Percentiles rank a stretch among this genome's conserved stretches.
Evolutionary conservation across 2,113 vertebrate genomes (phyloP).

Genomic region (Oryzias woworae): DNA sequence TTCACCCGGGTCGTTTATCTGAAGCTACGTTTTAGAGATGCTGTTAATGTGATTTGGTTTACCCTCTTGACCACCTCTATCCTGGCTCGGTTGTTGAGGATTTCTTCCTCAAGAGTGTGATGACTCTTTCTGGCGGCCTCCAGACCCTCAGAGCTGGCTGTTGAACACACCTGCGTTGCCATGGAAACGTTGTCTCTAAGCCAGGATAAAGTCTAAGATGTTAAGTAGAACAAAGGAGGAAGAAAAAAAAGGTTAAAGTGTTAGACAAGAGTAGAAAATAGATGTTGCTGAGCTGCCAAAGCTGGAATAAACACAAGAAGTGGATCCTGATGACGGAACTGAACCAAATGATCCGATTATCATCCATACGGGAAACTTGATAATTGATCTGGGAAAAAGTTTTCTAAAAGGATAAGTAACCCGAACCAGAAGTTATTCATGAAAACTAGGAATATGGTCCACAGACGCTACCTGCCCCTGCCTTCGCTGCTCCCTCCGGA

Average conservation of each 20-base stretch:
- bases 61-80: slow-evolving; percentile 75
- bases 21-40: slow-evolving; percentile 23
- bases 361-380: not conserved
- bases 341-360: not conserved
- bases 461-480: too few species aligned
- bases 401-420: slow-evolving; percentile 19
- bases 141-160: slow-evolving; percentile 45
- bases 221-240: slow-evolving; percentile 1
- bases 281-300: slow-evolving; percentile 7
- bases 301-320: slow-evolving; percentile 8
- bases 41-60: slow-evolving; percentile 30
- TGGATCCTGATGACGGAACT: not conserved
- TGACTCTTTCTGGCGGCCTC: slow-evolving; percentile 65
- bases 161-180: slow-evolving; percentile 55
- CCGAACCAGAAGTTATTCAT: slow-evolving; percentile 22
- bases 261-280: not conserved
- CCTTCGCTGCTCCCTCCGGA: too few species aligned
- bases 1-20: slow-evolving; percentile 12
- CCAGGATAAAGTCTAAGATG: slow-evolving; percentile 76
- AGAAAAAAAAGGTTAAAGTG: not conserved
- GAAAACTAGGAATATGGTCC: not conserved
- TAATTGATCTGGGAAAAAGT: not conserved
- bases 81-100: slow-evolving; percentile 67
- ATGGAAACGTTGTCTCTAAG: slow-evolving; percentile 69
- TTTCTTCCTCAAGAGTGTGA: slow-evolving; percentile 72